Conservation (phyloP, 2,797 vertebrate species). For the Trachurus trachurus region DNA sequence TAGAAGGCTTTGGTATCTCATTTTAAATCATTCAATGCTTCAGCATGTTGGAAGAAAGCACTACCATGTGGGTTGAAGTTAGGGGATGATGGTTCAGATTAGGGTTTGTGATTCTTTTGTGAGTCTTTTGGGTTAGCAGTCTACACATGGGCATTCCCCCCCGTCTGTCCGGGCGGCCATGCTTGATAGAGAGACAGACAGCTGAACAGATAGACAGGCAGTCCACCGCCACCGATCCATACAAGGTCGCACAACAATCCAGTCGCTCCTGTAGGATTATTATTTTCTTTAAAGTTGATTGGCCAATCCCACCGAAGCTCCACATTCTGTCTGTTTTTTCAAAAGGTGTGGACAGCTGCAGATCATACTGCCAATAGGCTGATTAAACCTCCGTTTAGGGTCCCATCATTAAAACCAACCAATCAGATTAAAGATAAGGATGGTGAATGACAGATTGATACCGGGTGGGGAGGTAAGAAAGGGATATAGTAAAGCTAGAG, state of each 20-base stretch:
- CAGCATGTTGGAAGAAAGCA: conserved; percentile 98
- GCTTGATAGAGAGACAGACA: conserved; percentile 78
- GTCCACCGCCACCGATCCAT: conserved; percentile 81
- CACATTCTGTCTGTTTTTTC: conserved; percentile 82
- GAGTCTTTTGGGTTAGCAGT: conserved; percentile 73
- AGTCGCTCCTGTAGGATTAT: conserved; percentile 79
- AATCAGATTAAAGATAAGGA: conserved; percentile 86
- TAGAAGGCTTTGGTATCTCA: conserved; percentile 78
- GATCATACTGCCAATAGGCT: conserved; percentile 81
- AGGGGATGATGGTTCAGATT: conserved; percentile 57
- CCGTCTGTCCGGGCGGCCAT: conserved; percentile 69
- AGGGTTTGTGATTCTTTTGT: conserved; percentile 24
- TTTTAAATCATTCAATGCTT: conserved; percentile 84
- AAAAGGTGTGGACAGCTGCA: conserved; percentile 78
- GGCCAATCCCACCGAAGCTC: conserved; percentile 88
- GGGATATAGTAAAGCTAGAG: conserved; percentile 86
- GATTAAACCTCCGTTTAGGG: conserved; percentile 86
- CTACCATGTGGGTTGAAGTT: conserved; percentile 84
- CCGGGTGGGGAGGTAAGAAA: conserved; percentile 53
- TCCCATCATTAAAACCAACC: conserved; percentile 88
- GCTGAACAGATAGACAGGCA: conserved; percentile 69
- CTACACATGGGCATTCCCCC: conserved; percentile 52
- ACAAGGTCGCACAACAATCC: conserved; percentile 81
- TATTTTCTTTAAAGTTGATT: conserved; percentile 85
- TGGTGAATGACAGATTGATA: conserved; percentile 76